phyloP scores from a whole-genome alignment of 2,888 invertebrate genomes.

The Synanthedon myopaeformis region DNA sequence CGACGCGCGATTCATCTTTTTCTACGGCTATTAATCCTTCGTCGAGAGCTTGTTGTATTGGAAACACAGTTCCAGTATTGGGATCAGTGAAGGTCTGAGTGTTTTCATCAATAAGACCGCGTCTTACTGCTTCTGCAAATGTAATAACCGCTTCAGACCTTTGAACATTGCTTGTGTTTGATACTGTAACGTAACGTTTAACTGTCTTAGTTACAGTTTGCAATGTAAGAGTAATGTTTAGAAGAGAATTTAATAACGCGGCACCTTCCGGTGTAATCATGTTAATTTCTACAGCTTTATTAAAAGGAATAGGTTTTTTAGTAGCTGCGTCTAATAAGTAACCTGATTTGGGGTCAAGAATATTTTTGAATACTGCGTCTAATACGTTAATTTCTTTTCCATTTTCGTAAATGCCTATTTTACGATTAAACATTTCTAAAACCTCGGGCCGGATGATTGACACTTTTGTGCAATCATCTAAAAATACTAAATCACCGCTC shows the following conservation, averaged over 20 bases:
- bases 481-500: constrained; percentile 79
- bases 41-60: constrained; percentile 82
- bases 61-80: constrained; percentile 76
- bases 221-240: constrained; percentile 89
- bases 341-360: constrained; percentile 90
- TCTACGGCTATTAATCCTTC: constrained; percentile 78
- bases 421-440: constrained; percentile 85
- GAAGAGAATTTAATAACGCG: constrained; percentile 82
- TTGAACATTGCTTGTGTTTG: constrained; percentile 72
- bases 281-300: constrained; percentile 87
- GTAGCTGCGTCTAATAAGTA: constrained; percentile 82
- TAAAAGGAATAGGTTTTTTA: constrained; percentile 80
- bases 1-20: constrained; percentile 53
- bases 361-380: constrained; percentile 87
- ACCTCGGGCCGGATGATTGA: constrained; percentile 87
- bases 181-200: constrained; percentile 83
- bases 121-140: constrained; percentile 81
- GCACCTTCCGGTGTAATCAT: constrained; percentile 90
- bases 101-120: constrained; percentile 83
- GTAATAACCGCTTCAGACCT: constrained; percentile 74
- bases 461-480: constrained; percentile 83
- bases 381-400: constrained; percentile 84
- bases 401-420: constrained; percentile 83
- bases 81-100: constrained; percentile 83
- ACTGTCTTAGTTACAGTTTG: constrained; percentile 89